phyloP scores from a whole-genome alignment of 2,888 invertebrate species.

The Lithosia quadra region DNA sequence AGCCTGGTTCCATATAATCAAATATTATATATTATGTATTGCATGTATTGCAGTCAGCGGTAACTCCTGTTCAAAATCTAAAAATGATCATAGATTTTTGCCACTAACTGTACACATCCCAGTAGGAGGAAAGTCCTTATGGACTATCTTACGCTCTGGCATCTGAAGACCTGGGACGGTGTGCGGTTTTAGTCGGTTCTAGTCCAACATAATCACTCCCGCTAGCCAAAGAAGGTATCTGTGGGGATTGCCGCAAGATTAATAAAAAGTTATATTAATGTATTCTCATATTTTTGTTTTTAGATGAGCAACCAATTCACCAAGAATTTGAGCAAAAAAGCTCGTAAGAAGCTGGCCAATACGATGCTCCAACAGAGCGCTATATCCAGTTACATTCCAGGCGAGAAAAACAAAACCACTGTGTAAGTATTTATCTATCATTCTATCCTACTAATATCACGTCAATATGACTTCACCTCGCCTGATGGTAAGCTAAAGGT shows the following conservation, averaged over 20 bases:
- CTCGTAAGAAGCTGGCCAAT: conserved; percentile 72
- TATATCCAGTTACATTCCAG: conserved; percentile 70
- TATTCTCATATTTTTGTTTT: conserved; percentile 19
- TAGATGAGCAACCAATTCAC: conserved; percentile 72
- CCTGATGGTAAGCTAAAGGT: not conserved
- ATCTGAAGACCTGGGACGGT: not conserved
- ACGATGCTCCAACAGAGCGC: conserved; percentile 71
- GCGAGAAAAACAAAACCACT: conserved; percentile 66
- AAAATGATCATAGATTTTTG: too few relatives aligned
- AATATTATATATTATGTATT: too few relatives aligned
- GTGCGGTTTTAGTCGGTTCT: not conserved
- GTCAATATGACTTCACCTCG: too few relatives aligned
- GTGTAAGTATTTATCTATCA: conserved; percentile 60
- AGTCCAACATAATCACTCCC: not conserved
- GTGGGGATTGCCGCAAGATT: too few relatives aligned
- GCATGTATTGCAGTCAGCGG: too few relatives aligned
- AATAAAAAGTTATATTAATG: too few relatives aligned
- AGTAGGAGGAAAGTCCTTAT: too few relatives aligned
- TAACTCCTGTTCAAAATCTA: too few relatives aligned
- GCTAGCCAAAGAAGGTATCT: too few relatives aligned
- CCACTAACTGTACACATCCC: too few relatives aligned
- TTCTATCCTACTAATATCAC: not conserved
- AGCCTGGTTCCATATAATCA: too few relatives aligned
- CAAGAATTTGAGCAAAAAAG: conserved; percentile 79
- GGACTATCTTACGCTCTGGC: too few relatives aligned